phyloP scores from a whole-genome alignment of 2,888 invertebrate species.

The Rugalucina vietnamica region DNA sequence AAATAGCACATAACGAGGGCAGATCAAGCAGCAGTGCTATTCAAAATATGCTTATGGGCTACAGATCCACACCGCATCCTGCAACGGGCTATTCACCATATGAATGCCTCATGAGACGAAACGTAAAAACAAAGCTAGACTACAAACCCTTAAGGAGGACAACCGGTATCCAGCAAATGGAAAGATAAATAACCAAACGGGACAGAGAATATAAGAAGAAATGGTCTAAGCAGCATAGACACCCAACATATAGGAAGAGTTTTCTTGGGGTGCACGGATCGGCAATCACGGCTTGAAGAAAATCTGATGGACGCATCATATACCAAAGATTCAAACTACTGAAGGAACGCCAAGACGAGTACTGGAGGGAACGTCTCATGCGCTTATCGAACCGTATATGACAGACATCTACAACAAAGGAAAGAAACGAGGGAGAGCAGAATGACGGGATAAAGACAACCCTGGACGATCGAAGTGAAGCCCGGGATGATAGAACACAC shows the following conservation, averaged over 20 bases:
- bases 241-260: background rate
- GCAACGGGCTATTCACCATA: background rate
- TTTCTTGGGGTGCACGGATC: background rate
- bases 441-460: too few relatives aligned
- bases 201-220: slow-evolving; percentile 27
- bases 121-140: background rate
- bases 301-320: background rate
- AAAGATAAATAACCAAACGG: background rate
- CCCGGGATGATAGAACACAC: too few relatives aligned
- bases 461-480: too few relatives aligned
- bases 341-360: background rate
- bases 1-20: background rate
- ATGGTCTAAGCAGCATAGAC: slow-evolving; percentile 8
- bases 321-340: background rate
- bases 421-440: too few relatives aligned
- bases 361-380: background rate
- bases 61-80: background rate
- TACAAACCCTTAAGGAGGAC: background rate
- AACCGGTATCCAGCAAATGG: background rate
- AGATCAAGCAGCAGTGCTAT: background rate
- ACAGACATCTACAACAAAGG: too few relatives aligned
- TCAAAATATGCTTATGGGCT: background rate
- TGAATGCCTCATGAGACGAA: background rate
- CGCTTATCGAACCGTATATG: too few relatives aligned
- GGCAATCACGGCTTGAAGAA: background rate